These are phyloP conservation scores for Neelides sp. DNA, from an alignment of 1,140 invertebrate species.

Conservation along the genomic window DNA sequence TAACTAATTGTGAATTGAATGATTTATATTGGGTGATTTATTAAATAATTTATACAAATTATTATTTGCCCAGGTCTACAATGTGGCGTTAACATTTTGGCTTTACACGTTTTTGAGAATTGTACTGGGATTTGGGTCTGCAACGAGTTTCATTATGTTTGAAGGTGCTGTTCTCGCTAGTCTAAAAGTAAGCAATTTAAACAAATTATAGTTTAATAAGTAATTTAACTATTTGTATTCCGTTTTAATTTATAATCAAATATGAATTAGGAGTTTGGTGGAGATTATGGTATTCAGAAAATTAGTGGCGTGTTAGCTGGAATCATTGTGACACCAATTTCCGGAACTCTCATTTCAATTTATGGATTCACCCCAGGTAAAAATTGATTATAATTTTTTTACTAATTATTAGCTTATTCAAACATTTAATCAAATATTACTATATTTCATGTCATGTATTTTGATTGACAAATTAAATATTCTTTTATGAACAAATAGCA, in stretches of 20 bases:
- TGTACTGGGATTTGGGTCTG: conserved; percentile 50
- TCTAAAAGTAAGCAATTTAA: conserved; percentile 46
- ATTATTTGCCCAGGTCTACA: conserved; percentile 38
- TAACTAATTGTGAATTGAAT: neutral
- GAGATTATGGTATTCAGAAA: conserved; percentile 64
- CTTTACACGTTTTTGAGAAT: conserved; percentile 57
- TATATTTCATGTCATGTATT: neutral
- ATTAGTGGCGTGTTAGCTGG: conserved; percentile 64
- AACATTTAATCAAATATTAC: neutral
- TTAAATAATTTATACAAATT: conserved; percentile 2
- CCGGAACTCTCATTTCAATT: conserved; percentile 51
- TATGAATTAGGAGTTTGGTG: conserved; percentile 43
- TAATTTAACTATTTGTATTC: too few species aligned
- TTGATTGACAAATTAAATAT: conserved; percentile 12
- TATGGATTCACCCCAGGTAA: too few species aligned
- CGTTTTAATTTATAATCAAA: neutral
- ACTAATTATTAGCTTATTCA: too few species aligned
- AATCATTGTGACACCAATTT: conserved; percentile 64
- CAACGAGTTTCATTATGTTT: conserved; percentile 66
- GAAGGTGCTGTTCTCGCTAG: conserved; percentile 69
- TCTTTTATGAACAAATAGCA: conserved; percentile 50
- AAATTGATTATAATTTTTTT: too few species aligned
- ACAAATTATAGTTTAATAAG: too few species aligned
- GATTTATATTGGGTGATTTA: too few species aligned
- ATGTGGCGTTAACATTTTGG: conserved; percentile 59